Conservation (phyloP, 2,113 vertebrate species). For the Cichladusa arquata region DNA sequence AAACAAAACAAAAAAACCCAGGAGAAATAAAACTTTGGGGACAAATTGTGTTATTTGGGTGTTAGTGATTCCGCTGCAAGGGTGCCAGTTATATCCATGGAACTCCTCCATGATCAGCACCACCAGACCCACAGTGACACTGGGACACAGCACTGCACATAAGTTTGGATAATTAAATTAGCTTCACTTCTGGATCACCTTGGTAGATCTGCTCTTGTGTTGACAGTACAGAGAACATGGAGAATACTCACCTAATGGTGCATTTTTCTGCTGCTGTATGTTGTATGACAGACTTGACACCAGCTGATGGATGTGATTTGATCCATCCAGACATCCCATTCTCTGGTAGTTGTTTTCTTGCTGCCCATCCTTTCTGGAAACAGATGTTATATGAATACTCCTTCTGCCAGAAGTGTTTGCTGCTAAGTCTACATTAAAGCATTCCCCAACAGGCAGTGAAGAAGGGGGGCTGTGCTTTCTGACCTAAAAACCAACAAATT, state of each 20-base stretch:
- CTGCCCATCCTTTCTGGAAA: not conserved
- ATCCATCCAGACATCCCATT: not conserved
- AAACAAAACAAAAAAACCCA: not conserved
- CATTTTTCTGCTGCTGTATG: not conserved
- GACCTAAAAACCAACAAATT: not conserved
- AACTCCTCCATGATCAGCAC: not conserved
- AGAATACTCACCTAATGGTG: not conserved
- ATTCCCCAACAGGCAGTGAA: not conserved
- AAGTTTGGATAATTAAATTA: not conserved
- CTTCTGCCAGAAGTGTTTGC: not conserved
- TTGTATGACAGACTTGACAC: not conserved
- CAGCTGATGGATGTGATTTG: not conserved
- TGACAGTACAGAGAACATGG: not conserved
- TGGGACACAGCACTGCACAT: not conserved
- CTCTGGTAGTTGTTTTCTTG: not conserved
- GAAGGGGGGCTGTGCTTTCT: not conserved
- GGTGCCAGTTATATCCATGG: not conserved
- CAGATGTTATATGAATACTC: not conserved
- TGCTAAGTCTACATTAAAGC: not conserved
- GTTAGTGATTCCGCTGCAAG: not conserved
- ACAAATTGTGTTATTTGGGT: not conserved
- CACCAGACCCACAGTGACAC: not conserved
- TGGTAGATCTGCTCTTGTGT: not conserved
- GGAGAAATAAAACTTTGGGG: not conserved
- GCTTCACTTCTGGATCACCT: not conserved